These are phyloP conservation scores for Parascotia fuliginaria DNA, from an alignment of 2,888 invertebrate species.

Conservation along the genomic window DNA sequence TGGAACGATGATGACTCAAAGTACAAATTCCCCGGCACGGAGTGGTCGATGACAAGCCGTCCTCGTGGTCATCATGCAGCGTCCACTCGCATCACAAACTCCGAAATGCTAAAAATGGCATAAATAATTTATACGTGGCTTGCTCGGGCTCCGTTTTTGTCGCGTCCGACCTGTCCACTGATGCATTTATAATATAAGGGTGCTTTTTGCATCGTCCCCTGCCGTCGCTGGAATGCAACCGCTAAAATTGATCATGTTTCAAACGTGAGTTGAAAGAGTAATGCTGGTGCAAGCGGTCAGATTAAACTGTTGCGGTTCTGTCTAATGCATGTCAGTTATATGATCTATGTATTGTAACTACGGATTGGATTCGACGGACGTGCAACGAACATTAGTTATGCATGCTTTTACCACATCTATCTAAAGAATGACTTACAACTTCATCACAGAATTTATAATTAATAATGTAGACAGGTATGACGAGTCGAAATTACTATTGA, in stretches of 20 bases:
- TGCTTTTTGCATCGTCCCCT: conserved; percentile 81
- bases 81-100: conserved; percentile 66
- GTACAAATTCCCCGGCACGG: conserved; percentile 40
- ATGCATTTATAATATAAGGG: conserved; percentile 86
- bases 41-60: conserved; percentile 46
- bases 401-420: conserved; percentile 29
- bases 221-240: conserved; percentile 80
- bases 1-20: conserved; percentile 23
- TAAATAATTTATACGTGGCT: conserved; percentile 84
- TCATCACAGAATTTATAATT: conserved; percentile 17
- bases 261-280: conserved; percentile 80
- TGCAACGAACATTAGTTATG: conserved; percentile 51
- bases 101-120: conserved; percentile 85
- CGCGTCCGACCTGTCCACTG: conserved; percentile 83
- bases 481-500: not conserved
- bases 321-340: conserved; percentile 41
- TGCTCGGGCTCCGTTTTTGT: conserved; percentile 79
- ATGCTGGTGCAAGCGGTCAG: conserved; percentile 57
- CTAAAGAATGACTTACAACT: conserved; percentile 23
- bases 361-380: conserved; percentile 31
- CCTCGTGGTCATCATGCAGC: conserved; percentile 52
- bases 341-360: conserved; percentile 32
- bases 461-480: conserved; percentile 7
- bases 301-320: conserved; percentile 48
- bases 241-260: conserved; percentile 85